Evolutionary conservation across 2,888 invertebrate genomes (phyloP).

Genomic region (Nipponacmea schrenckii): DNA sequence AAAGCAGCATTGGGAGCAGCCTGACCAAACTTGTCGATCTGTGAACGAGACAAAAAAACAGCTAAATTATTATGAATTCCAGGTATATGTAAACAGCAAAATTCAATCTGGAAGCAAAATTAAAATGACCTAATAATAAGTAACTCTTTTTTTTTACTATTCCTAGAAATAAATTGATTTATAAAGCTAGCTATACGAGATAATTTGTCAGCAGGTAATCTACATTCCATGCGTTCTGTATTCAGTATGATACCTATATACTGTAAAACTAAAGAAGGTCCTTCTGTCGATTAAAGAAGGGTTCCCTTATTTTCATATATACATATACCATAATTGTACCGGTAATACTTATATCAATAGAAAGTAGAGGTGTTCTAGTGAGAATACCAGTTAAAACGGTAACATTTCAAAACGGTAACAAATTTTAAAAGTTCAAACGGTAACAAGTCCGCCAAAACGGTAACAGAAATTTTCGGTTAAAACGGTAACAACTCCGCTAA

Average conservation of each 20-base stretch:
- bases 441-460: too few relatives aligned
- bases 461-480: too few relatives aligned
- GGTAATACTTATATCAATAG: too few relatives aligned
- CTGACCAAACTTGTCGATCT: slow-evolving; percentile 20
- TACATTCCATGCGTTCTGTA: slow-evolving; percentile 14
- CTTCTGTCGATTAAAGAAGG: slow-evolving; percentile 19
- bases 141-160: slow-evolving; percentile 28
- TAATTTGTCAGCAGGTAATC: slow-evolving; percentile 18
- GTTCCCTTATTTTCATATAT: too few relatives aligned
- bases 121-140: slow-evolving; percentile 28
- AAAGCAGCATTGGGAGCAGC: slow-evolving; percentile 19
- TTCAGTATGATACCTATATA: slow-evolving; percentile 14
- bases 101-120: slow-evolving; percentile 26
- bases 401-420: too few relatives aligned
- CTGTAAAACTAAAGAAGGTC: slow-evolving; percentile 17
- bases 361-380: too few relatives aligned
- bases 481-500: too few relatives aligned
- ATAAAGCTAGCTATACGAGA: slow-evolving; percentile 14
- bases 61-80: slow-evolving; percentile 15
- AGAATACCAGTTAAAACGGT: too few relatives aligned
- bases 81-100: slow-evolving; percentile 20
- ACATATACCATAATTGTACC: too few relatives aligned
- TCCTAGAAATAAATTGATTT: neutral
- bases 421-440: too few relatives aligned
- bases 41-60: slow-evolving; percentile 25